A percentile compares a stretch with the other conserved stretches of the same genome.
phyloP scores from a whole-genome alignment of 2,113 vertebrate genomes.

The Mungos mungo region DNA sequence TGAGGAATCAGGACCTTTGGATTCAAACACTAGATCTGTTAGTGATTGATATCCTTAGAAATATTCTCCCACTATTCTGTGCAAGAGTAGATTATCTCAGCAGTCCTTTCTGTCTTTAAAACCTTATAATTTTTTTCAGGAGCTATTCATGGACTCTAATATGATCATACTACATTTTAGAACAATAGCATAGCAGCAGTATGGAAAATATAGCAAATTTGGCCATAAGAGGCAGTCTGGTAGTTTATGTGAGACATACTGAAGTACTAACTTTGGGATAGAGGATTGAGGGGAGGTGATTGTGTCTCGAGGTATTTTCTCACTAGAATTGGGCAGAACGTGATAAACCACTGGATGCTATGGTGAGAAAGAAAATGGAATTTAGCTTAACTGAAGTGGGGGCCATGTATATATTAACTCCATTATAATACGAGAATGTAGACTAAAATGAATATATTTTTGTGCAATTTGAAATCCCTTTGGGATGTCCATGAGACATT shows the following conservation, averaged over 20 bases:
- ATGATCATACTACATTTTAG: background rate
- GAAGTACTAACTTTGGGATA: background rate
- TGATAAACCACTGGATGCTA: background rate
- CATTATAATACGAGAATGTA: background rate
- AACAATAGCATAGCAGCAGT: background rate
- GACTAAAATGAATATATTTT: background rate
- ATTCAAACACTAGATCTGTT: background rate
- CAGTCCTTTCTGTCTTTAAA: background rate
- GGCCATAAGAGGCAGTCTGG: background rate
- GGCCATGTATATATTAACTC: background rate
- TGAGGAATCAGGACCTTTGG: background rate
- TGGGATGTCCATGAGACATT: background rate
- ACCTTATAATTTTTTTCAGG: background rate
- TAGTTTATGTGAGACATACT: background rate
- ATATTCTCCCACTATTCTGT: background rate
- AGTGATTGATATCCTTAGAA: background rate
- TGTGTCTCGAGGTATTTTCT: background rate
- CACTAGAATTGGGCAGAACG: background rate
- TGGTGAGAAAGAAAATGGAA: background rate
- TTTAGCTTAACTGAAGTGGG: background rate
- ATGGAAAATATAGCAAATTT: background rate
- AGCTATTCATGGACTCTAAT: background rate
- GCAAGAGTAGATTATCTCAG: background rate
- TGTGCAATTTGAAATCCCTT: background rate
- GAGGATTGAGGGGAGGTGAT: background rate